phyloP scores from a whole-genome alignment of 2,797 vertebrate species.

The Loriculus beryllinus region DNA sequence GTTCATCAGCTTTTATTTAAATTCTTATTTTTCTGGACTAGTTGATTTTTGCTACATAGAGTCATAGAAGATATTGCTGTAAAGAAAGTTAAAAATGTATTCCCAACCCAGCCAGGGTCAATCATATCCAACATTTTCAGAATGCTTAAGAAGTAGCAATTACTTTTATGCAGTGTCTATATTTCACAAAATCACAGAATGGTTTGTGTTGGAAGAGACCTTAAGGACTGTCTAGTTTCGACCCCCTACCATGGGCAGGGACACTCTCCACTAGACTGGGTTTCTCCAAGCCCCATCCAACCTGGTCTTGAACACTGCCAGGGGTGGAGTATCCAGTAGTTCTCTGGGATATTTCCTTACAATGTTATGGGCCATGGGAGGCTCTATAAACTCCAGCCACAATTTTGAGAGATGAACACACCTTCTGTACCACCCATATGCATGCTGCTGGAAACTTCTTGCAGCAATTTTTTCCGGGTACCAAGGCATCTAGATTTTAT shows the following conservation, averaged over 20 bases:
- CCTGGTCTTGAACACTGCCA: background rate
- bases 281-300: background rate
- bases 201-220: background rate
- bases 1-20: background rate
- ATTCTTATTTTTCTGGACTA: background rate
- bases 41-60: background rate
- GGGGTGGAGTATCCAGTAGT: background rate
- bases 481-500: background rate
- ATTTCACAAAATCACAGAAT: background rate
- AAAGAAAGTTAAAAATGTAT: background rate
- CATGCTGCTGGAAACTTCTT: background rate
- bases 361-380: rapidly evolving
- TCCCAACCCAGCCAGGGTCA: background rate
- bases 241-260: background rate
- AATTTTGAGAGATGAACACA: rapidly evolving
- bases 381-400: rapidly evolving
- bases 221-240: background rate
- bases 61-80: background rate
- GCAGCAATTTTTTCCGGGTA: background rate
- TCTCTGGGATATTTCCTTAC: background rate
- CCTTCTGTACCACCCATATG: rapidly evolving
- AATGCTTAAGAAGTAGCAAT: background rate
- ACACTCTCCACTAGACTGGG: background rate
- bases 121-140: background rate
- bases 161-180: background rate